Evolutionary conservation across 2,113 vertebrate species (phyloP).

Genomic region (Apteryx mantelli): DNA sequence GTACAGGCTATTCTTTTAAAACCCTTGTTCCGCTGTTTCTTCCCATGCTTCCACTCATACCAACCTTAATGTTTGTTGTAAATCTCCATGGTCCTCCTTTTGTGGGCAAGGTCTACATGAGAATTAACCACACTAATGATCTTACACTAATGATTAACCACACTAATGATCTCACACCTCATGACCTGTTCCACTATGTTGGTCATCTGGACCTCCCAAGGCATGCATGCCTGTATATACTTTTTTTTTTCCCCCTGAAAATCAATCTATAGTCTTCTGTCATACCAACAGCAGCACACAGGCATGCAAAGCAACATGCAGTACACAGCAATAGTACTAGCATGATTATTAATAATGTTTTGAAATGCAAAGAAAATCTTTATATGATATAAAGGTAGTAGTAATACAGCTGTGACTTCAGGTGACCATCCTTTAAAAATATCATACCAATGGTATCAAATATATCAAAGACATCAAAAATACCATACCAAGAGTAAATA

Average conservation of each 20-base stretch:
- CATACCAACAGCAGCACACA: not conserved
- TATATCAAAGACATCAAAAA: not conserved
- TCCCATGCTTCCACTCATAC: not conserved
- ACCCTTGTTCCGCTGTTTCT: not conserved
- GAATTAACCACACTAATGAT: not conserved
- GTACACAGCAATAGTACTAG: not conserved
- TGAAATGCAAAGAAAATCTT: not conserved
- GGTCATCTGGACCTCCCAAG: not conserved
- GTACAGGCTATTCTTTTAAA: not conserved
- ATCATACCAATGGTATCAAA: not conserved
- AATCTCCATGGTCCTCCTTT: not conserved
- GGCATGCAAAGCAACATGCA: not conserved
- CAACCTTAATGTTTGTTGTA: not conserved
- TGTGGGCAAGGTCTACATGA: rapidly evolving
- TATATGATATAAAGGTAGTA: not conserved
- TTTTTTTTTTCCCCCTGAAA: not conserved
- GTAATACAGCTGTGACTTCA: not conserved
- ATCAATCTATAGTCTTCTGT: not conserved
- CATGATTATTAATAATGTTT: not conserved
- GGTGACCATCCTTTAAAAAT: not conserved
- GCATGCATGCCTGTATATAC: no score
- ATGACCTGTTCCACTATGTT: not conserved
- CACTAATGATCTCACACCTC: not conserved
- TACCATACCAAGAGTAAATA: not conserved
- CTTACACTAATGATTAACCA: not conserved